Evolutionary conservation across 2,888 invertebrate genomes (phyloP).

Genomic region (Drosophila atroscutellata): DNA sequence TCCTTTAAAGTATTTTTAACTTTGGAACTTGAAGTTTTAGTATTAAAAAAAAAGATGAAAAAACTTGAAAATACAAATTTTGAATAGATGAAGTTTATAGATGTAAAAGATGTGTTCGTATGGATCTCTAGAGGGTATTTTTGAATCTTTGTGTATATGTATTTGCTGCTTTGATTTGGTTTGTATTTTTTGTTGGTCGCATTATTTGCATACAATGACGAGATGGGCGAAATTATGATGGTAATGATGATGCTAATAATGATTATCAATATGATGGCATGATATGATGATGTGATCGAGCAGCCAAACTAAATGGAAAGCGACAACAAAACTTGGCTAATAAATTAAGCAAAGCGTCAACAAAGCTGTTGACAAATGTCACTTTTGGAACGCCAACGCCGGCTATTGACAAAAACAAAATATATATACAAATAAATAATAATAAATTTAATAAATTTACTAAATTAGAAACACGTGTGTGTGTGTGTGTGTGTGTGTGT

Average conservation of each 20-base stretch:
- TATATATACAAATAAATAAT: conserved; percentile 11
- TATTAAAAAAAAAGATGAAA: background rate
- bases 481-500: background rate
- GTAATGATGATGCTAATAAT: conserved; percentile 13
- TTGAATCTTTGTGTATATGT: background rate
- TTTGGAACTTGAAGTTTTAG: background rate
- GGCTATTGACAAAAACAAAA: conserved; percentile 16
- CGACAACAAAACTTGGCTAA: conserved; percentile 60
- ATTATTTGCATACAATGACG: conserved; percentile 53
- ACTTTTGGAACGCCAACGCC: conserved; percentile 52
- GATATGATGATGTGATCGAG: conserved; percentile 55
- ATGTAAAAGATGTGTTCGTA: background rate
- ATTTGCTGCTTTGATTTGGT: conserved; percentile 15
- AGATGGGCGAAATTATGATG: conserved; percentile 43
- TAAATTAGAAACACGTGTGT: background rate
- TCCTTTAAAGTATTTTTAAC: background rate
- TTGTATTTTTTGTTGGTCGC: conserved; percentile 20
- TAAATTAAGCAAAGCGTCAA: conserved; percentile 63
- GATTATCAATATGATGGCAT: conserved; percentile 17
- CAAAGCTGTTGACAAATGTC: conserved; percentile 72
- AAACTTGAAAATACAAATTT: background rate
- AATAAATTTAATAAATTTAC: conserved; percentile 30
- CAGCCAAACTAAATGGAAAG: conserved; percentile 52
- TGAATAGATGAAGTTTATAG: background rate
- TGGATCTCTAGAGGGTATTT: background rate